Evolutionary conservation across 2,888 invertebrate genomes (phyloP), one percentile per base, ranked within the genome.

Genomic region (Acrobasis suavella): DNA sequence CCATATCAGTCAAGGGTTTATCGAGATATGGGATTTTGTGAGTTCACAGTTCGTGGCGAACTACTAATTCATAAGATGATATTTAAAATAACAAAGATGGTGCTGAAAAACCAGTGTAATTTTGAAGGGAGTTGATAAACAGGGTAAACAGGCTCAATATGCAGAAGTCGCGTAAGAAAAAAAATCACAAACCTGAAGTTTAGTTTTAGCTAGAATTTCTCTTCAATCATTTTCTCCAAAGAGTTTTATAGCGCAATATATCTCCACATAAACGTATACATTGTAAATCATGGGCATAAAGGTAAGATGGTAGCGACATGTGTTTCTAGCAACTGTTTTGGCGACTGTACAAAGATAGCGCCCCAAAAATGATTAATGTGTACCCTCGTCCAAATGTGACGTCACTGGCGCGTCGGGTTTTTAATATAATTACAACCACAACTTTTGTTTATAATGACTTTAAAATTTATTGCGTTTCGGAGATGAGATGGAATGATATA

Each of bases 321-420:
- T 55, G 64, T 66, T 63, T 60, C 64, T 55, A 63, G 65, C 64
- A 52, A 51, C 59, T 73, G 75, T 72, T 72, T 75, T 65, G 72
- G 75, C 72, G 77, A 76, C 78, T 78, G 80, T 77, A 77, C 71
- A 70, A 78, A 87, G 87, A 87, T 87, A 89, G 80, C 73, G 72
- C 72, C 72, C 76, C 77, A 76, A 75, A 74, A 79, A 86, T 90
- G 89, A 89, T 89, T 89, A 86, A 89, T 89, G 89, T 70, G 77
- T 72, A 81, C 81, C 83, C 84, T 79, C 82, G 81, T 84, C 81
- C 79, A 75, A 78, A 77, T 73, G 76, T 78, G 82, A 77, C 83
- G 85, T 86, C 86, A 86, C 81, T 75, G 78, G 76, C 72, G 69
- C 70, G 72, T 68, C 64, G 71, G 76, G 79, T 82, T 85, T 86